phyloP scores from a whole-genome alignment of 2,797 vertebrate genomes.

The Eutrigla gurnardus region DNA sequence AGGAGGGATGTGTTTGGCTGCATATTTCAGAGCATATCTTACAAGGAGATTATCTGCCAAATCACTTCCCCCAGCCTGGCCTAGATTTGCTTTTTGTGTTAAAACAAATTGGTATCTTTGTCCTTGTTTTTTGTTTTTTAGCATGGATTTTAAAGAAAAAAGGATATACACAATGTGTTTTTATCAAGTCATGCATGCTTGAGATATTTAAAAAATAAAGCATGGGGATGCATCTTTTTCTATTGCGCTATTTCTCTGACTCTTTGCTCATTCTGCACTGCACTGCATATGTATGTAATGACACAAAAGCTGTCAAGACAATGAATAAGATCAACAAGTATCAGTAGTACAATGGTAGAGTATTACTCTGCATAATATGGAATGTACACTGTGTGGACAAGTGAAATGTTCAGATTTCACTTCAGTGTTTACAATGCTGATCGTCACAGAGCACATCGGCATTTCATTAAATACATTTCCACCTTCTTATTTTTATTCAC shows the following conservation, averaged over 20 bases:
- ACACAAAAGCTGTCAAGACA: slow-evolving; percentile 1
- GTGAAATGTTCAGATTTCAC: slow-evolving; percentile 22
- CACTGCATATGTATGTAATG: neutral
- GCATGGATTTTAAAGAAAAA: slow-evolving; percentile 43
- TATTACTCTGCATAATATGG: neutral
- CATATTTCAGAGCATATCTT: slow-evolving; percentile 71
- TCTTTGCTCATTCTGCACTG: neutral
- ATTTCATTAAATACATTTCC: slow-evolving; percentile 9
- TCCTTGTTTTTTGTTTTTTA: slow-evolving; percentile 38
- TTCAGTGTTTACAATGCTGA: slow-evolving; percentile 31
- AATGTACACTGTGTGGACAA: slow-evolving; percentile 11
- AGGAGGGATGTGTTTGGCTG: slow-evolving; percentile 68
- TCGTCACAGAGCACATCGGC: slow-evolving; percentile 25
- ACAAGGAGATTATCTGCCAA: slow-evolving; percentile 74
- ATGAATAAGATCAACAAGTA: neutral
- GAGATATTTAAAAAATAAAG: slow-evolving; percentile 12
- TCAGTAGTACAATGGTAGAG: neutral
- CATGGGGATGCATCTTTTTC: slow-evolving; percentile 4
- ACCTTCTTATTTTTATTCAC: slow-evolving; percentile 10
- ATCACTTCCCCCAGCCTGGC: slow-evolving; percentile 68
- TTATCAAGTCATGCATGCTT: slow-evolving; percentile 29
- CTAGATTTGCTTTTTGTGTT: slow-evolving; percentile 68
- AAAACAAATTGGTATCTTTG: slow-evolving; percentile 54
- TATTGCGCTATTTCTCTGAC: neutral
- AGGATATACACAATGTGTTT: slow-evolving; percentile 31